These are phyloP conservation scores for Cricetomys ansorgei DNA, from an alignment of 2,113 vertebrate genomes.

Conservation along the genomic window DNA sequence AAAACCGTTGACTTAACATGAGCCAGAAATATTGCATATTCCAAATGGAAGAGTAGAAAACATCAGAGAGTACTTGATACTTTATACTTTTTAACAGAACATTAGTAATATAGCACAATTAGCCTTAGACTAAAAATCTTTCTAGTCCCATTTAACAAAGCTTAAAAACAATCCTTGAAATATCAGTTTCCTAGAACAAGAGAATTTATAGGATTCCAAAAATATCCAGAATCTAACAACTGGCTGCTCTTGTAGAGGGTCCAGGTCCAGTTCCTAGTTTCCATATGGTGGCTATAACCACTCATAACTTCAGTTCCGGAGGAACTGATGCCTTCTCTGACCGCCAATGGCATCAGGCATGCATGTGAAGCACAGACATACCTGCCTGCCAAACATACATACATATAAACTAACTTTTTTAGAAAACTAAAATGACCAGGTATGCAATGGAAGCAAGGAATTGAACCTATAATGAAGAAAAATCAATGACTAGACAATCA, in stretches of 20 bases:
- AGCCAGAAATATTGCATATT: neutral
- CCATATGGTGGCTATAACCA: neutral
- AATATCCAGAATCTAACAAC: neutral
- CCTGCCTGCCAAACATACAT: neutral
- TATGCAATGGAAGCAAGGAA: neutral
- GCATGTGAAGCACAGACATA: neutral
- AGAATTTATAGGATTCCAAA: slow-evolving; percentile 28
- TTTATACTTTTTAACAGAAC: neutral
- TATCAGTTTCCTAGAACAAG: neutral
- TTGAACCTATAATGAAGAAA: neutral
- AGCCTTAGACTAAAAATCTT: neutral
- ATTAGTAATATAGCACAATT: neutral
- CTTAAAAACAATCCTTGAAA: slow-evolving; percentile 12
- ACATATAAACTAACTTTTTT: neutral
- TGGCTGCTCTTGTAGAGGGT: neutral
- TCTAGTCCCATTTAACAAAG: neutral
- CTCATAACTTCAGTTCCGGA: neutral
- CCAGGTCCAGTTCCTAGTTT: too few species aligned
- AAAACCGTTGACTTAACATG: neutral
- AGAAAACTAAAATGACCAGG: neutral
- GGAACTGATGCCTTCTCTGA: neutral
- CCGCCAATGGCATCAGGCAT: neutral
- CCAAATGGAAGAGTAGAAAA: neutral
- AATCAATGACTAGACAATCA: neutral
- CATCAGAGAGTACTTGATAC: neutral